Evolutionary conservation across 2,888 invertebrate species (phyloP).

Genomic region (Cheilosia scutellata): DNA sequence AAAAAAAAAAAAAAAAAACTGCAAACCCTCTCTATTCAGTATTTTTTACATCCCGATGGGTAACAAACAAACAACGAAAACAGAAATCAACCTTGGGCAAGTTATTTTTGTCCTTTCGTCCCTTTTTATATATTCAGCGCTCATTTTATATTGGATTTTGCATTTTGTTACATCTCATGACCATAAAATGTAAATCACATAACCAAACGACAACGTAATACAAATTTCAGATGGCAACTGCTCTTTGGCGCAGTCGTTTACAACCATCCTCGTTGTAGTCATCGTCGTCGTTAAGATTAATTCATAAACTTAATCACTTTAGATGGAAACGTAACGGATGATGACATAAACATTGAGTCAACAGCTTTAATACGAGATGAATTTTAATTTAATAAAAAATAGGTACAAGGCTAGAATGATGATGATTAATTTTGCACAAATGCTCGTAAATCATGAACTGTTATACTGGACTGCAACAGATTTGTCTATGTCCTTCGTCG

Average conservation of each 20-base stretch:
- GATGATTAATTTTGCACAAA: constrained; percentile 3
- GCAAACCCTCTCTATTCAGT: background rate
- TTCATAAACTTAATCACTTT: constrained; percentile 31
- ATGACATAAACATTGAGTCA: constrained; percentile 23
- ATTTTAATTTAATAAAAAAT: constrained; percentile 12
- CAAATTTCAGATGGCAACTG: background rate
- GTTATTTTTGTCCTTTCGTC: background rate
- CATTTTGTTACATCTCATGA: constrained; percentile 22
- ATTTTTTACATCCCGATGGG: background rate
- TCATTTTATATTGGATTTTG: constrained; percentile 15
- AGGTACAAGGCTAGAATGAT: background rate
- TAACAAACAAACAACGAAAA: background rate
- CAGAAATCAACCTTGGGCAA: background rate
- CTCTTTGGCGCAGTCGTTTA: constrained; percentile 9
- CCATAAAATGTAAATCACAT: constrained; percentile 19
- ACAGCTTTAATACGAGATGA: constrained; percentile 12
- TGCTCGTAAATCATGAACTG: constrained; percentile 4
- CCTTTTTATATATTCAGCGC: constrained; percentile 13
- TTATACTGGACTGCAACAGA: background rate
- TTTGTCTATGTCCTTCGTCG: background rate
- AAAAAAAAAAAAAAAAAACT: background rate
- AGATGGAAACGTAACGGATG: constrained; percentile 14
- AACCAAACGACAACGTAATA: constrained; percentile 1
- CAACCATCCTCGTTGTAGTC: background rate
- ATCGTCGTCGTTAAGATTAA: constrained; percentile 14